Evolutionary conservation across 35 echinoderm and acorn worm genomes (phyloP), one percentile per base, ranked within the genome.

Genomic region (Stichopus chloronotus): DNA sequence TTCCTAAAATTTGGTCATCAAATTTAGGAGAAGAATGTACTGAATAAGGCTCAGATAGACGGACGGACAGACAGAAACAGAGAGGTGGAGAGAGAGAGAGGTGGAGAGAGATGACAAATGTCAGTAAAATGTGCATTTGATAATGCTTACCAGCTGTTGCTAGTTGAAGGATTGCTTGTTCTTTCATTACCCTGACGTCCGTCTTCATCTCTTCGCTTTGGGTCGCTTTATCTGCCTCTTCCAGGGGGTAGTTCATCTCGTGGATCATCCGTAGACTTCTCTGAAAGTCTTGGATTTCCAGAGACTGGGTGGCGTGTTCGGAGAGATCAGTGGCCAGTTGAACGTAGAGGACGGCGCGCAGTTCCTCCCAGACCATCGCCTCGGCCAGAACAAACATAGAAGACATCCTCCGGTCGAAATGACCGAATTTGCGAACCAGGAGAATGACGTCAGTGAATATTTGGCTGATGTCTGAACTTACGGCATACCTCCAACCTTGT

Each of bases 251-350:
- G 43, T 79, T 79, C 77, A 79, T 79, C 43, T 79, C 81, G 53
- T 84, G 81, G 7, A 84, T 52, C 13, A 11, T 19, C 22, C 81
- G 1, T 19, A 84, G 53, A 84, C 81, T 57, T 0, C 10, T 84
- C 5, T 43, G 43, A 57, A 84, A 84, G 81, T 84, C 81, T 57
- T 84, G 81, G 8, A 55, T 17, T 20, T 55, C 81, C 22, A 84
- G 53, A 57, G 81, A 6, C 16, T 57, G 30, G 1, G 10, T 52
- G 8, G 81, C 19, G n/a, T 55, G 20, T 55, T 84, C 52, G 43
- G 19, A 57, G 10, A 84, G 81, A 84, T 17, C 55, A 6, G 81
- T 53, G 30, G 81, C 81, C 2, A 84, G 25, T 5, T 53, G 81
- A 20, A 84, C 22, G 16, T 25, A 57, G n/a, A 53, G 20, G 6